phyloP scores from a whole-genome alignment of 2,113 vertebrate species.

The Notothenia coriiceps region DNA sequence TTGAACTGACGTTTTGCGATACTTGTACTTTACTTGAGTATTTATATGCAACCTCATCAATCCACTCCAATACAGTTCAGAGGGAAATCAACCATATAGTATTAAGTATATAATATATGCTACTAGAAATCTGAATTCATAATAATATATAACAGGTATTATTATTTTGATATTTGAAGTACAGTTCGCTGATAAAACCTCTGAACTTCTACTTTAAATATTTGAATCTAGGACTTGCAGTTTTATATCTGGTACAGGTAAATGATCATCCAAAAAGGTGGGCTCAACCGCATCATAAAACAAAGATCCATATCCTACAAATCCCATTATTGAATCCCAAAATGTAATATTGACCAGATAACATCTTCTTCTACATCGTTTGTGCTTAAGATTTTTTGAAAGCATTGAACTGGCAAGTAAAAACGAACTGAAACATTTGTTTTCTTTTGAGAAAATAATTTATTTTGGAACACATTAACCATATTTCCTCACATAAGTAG shows the following conservation, averaged over 20 bases:
- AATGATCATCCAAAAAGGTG: background rate
- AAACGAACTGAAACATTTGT: background rate
- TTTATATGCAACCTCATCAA: too few relatives aligned
- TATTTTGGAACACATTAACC: constrained; percentile 83
- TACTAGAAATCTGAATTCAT: too few relatives aligned
- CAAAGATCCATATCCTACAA: background rate
- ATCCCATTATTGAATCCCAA: background rate
- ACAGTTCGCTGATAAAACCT: background rate
- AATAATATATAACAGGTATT: background rate
- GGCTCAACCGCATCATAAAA: background rate
- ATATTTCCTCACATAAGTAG: constrained; percentile 75
- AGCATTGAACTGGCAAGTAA: too few relatives aligned
- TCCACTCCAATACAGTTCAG: too few relatives aligned
- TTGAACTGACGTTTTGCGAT: too few relatives aligned
- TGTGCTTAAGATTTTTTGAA: background rate
- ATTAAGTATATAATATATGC: too few relatives aligned
- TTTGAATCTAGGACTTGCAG: background rate
- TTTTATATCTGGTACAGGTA: background rate
- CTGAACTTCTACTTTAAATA: background rate
- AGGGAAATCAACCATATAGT: too few relatives aligned
- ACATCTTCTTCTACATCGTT: background rate
- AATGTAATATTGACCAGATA: background rate
- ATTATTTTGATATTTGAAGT: background rate
- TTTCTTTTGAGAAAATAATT: constrained; percentile 86
- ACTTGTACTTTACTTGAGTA: too few relatives aligned